Conservation (phyloP, 64 coral and sea anemone species). For the Pocillopora verrucosa region DNA sequence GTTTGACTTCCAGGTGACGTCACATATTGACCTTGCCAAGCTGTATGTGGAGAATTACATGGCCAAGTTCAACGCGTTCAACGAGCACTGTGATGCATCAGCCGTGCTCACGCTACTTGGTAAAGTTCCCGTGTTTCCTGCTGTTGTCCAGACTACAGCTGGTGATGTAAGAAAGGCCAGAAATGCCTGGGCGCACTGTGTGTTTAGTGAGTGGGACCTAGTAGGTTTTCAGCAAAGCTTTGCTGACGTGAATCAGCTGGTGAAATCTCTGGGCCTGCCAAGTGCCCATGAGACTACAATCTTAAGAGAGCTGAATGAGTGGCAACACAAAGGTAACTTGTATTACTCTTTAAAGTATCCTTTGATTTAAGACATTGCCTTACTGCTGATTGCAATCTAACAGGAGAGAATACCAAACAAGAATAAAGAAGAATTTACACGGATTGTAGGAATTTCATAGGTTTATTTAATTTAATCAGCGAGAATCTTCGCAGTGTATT, state of each 20-base stretch:
- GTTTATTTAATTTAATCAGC: too few relatives aligned
- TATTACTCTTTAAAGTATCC: background rate
- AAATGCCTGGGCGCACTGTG: slow-evolving; percentile 40
- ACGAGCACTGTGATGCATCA: background rate
- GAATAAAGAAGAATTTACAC: too few relatives aligned
- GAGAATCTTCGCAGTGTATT: too few relatives aligned
- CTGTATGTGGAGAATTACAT: slow-evolving; percentile 16
- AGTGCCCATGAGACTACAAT: background rate
- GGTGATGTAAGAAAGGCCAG: background rate
- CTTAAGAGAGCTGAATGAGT: slow-evolving; percentile 16
- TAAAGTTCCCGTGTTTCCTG: background rate
- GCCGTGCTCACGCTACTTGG: background rate
- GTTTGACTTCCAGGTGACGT: slow-evolving; percentile 32
- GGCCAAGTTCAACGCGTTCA: slow-evolving; percentile 3
- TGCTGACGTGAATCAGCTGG: background rate
- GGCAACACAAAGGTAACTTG: slow-evolving; percentile 20
- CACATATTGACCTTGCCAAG: slow-evolving; percentile 48
- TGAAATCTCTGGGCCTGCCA: slow-evolving; percentile 9
- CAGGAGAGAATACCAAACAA: too few relatives aligned
- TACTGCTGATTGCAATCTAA: too few relatives aligned
- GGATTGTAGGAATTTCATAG: too few relatives aligned
- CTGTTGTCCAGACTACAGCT: background rate
- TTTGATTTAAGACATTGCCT: too few relatives aligned
- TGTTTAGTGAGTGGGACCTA: background rate
- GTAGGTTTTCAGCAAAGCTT: background rate